Conservation (phyloP, 53 echinoderm and acorn worm genomes). For the Mesocentrotus franciscanus region DNA sequence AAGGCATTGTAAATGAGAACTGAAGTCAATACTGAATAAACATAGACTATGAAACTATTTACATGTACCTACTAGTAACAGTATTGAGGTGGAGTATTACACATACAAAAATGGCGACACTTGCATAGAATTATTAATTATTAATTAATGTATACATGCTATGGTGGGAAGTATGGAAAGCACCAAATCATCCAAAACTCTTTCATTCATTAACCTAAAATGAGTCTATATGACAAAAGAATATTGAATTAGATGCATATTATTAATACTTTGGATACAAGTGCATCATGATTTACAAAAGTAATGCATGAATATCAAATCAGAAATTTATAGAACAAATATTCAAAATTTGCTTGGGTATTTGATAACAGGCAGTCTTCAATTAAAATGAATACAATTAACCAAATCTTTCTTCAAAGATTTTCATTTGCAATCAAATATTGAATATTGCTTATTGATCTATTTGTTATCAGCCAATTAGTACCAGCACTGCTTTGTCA, state of each 20-base stretch:
- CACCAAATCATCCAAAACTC: constrained; percentile 15
- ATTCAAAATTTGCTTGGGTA: neutral
- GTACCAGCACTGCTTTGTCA: neutral
- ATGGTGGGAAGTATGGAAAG: constrained; percentile 6
- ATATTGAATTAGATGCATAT: neutral
- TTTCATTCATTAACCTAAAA: neutral
- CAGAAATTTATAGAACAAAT: neutral
- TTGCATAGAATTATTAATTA: constrained; percentile 44
- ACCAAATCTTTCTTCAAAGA: neutral
- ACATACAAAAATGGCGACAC: neutral
- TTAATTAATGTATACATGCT: neutral
- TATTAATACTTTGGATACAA: neutral
- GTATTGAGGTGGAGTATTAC: neutral
- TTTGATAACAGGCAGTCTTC: neutral
- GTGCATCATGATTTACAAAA: neutral
- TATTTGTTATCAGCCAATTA: neutral
- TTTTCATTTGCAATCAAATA: neutral
- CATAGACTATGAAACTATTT: neutral
- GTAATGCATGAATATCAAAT: neutral
- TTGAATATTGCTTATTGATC: neutral
- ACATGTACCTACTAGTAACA: no score
- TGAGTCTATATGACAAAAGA: neutral
- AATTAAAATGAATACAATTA: neutral
- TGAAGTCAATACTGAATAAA: neutral
- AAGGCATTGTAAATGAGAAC: neutral